phyloP scores from a whole-genome alignment of 2,797 vertebrate species.

The Mus spretus region DNA sequence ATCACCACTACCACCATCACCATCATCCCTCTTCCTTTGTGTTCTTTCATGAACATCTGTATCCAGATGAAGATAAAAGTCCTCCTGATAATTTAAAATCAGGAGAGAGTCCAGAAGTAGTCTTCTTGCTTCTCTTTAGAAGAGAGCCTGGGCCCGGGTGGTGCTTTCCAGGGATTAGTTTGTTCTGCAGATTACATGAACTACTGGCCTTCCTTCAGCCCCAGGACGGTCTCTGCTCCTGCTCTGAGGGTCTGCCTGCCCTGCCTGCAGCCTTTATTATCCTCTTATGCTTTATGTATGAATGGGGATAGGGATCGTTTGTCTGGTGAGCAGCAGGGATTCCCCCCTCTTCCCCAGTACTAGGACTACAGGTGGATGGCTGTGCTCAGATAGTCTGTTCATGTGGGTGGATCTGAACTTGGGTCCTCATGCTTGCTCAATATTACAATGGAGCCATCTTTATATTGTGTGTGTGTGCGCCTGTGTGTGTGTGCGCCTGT shows the following conservation, averaged over 20 bases:
- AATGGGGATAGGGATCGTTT: background rate
- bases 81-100: background rate
- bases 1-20: too few species aligned
- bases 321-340: background rate
- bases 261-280: background rate
- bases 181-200: background rate
- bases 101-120: background rate
- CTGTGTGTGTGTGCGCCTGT: background rate
- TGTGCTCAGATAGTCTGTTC: background rate
- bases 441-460: background rate
- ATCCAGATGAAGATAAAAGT: background rate
- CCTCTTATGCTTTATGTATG: rapidly evolving
- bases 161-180: background rate
- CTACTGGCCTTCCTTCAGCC: background rate
- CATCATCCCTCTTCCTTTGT: background rate
- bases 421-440: background rate
- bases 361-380: background rate
- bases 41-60: background rate
- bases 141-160: background rate
- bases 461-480: background rate
- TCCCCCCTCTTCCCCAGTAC: background rate
- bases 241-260: background rate
- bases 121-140: conserved; percentile 33
- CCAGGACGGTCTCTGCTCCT: background rate
- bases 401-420: background rate